These are phyloP conservation scores for Machimus rusticus DNA, from an alignment of 2,888 invertebrate genomes.

Conservation along the genomic window DNA sequence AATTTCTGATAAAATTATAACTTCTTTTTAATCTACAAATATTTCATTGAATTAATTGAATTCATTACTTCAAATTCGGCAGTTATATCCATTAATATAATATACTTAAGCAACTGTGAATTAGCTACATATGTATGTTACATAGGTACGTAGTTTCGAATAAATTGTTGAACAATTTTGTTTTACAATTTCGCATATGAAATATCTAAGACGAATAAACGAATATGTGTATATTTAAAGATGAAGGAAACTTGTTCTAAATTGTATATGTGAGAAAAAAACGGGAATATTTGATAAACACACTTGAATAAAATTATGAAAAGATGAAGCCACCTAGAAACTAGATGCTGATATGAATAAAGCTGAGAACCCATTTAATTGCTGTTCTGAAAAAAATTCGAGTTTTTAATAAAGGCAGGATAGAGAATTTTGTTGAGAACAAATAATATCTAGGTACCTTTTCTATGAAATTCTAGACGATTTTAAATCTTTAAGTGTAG, in stretches of 20 bases:
- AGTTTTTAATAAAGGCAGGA: background rate
- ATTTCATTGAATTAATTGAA: no score
- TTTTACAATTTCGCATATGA: background rate
- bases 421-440: background rate
- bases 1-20: no score
- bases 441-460: background rate
- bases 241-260: background rate
- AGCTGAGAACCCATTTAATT: background rate
- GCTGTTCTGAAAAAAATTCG: background rate
- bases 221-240: background rate
- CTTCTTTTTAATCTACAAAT: no score
- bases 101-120: background rate
- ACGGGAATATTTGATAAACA: background rate
- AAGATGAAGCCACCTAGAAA: background rate
- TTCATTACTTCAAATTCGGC: no score
- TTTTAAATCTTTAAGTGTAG: background rate
- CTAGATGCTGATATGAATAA: background rate
- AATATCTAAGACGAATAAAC: background rate
- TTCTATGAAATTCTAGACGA: background rate
- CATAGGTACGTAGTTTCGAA: background rate
- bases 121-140: no score
- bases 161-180: background rate
- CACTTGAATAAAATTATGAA: background rate
- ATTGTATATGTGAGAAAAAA: background rate
- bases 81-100: no score